Evolutionary conservation across 1,140 invertebrate genomes (phyloP), one percentile per base, ranked within the genome.

Genomic region (Lycorma delicatula): DNA sequence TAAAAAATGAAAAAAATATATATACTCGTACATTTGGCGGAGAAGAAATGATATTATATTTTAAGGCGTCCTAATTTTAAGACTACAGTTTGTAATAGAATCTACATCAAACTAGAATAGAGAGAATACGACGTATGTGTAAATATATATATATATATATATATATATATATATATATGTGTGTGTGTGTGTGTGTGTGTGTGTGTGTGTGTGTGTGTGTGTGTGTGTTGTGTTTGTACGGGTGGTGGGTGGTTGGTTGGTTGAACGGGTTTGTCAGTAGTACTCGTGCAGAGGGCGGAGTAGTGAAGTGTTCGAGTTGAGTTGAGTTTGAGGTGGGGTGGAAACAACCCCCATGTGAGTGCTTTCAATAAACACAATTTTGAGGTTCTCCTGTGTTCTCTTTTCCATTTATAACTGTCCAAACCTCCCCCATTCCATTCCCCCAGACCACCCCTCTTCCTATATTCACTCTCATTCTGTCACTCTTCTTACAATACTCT

Each of bases 361-460:
- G 47, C 49, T 58, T 58, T 58, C 56, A 58, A 58, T 58, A 58
- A 58, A 58, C 56, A 58, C 56, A 58, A 58, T 58, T 58, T 58
- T 58, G 56, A 58, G 56, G 56, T 58, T 58, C 56, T 58, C 56
- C 13, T 3, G 16, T 58, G 28, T 52, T 52, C 56, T 58, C 56
- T 58, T 58, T 58, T 58, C 56, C 56, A 58, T 58, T 58, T 58
- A 58, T 58, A 58, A 58, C 56, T 58, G 56, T 58, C 56, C 46
- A 34, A 55, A 55, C 54, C 41, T 46, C 41, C 41, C 38, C 25
- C 3, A 28, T 22, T 26, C 48, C 27, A 7, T n/a, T 28, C 6
- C 31, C 27, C 27, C 3, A 25, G 25, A 6, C 48, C 7, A 28
- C 23, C 6, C 18, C 48, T 29, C 2, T 44, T 20, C 41, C 41